Conservation (phyloP, 1,140 invertebrate species). For the Olivierus martensii region DNA sequence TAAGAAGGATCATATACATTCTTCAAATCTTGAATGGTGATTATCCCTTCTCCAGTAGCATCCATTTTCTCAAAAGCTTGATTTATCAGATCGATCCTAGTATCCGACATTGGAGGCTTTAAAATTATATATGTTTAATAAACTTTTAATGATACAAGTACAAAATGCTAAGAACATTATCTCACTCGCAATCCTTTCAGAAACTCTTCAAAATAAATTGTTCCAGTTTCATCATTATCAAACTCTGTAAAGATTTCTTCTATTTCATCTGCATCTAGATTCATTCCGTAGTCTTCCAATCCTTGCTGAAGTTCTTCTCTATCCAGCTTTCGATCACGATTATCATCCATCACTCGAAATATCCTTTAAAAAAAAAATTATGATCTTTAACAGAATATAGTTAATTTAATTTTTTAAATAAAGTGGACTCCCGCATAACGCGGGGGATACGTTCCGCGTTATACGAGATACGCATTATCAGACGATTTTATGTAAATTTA, state of each 20-base stretch:
- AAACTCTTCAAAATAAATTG: constrained; percentile 78
- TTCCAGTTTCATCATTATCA: constrained; percentile 67
- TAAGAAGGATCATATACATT: constrained; percentile 22
- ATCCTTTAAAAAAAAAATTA: constrained; percentile 39
- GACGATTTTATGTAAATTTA: too few relatives aligned
- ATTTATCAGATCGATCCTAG: constrained; percentile 21
- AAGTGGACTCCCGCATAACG: too few relatives aligned
- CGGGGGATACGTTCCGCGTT: too few relatives aligned
- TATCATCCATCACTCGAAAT: constrained; percentile 84
- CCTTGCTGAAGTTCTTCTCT: constrained; percentile 70
- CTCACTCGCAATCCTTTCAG: constrained; percentile 64
- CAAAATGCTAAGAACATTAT: constrained; percentile 5
- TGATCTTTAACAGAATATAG: too few relatives aligned
- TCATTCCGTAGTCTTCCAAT: constrained; percentile 57
- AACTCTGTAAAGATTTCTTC: constrained; percentile 54
- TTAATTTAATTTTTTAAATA: too few relatives aligned
- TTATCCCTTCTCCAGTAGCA: constrained; percentile 22
- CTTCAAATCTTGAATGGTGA: constrained; percentile 24
- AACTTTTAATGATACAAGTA: neutral
- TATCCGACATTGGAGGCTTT: constrained; percentile 24
- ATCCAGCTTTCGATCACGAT: constrained; percentile 67
- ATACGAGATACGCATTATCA: too few relatives aligned
- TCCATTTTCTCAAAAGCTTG: constrained; percentile 26
- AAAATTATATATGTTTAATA: neutral
- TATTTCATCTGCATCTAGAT: constrained; percentile 42